These are phyloP conservation scores for Sesamia nonagrioides DNA, from an alignment of 1,140 invertebrate species.

Conservation along the genomic window DNA sequence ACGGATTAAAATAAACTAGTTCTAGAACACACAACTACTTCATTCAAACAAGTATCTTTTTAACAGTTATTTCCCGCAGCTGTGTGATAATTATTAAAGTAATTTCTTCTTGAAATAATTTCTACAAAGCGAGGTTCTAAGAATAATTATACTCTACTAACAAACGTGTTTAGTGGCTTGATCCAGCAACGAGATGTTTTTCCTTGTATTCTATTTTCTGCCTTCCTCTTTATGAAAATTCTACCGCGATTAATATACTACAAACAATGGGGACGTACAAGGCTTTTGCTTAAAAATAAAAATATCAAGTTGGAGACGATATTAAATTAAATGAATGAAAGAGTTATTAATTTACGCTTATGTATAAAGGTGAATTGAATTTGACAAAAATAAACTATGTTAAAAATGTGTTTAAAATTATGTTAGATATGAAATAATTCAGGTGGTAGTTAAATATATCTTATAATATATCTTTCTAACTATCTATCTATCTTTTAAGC, in stretches of 20 bases:
- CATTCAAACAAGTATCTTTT: not conserved
- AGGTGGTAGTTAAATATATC: no score
- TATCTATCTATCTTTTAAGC: no score
- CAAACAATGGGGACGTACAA: not conserved
- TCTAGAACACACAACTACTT: not conserved
- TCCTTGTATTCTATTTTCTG: not conserved
- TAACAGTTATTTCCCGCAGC: not conserved
- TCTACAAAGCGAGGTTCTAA: not conserved
- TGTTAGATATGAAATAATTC: no score
- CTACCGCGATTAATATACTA: not conserved
- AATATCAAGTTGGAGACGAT: no score
- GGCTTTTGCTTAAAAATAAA: not conserved
- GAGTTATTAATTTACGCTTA: no score
- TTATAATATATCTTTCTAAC: no score
- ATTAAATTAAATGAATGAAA: no score
- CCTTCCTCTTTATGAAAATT: not conserved
- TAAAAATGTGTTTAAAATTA: no score
- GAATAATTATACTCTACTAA: not conserved
- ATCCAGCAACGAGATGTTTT: slow-evolving; percentile 3
- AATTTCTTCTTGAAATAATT: slow-evolving; percentile 11
- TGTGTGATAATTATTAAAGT: not conserved
- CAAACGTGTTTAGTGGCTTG: slow-evolving; percentile 2
- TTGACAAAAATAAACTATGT: no score
- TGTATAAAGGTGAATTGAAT: no score
- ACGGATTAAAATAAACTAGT: not conserved